These are phyloP conservation scores for Onthophagus sagittarius DNA, from an alignment of 2,888 invertebrate genomes.

Conservation along the genomic window DNA sequence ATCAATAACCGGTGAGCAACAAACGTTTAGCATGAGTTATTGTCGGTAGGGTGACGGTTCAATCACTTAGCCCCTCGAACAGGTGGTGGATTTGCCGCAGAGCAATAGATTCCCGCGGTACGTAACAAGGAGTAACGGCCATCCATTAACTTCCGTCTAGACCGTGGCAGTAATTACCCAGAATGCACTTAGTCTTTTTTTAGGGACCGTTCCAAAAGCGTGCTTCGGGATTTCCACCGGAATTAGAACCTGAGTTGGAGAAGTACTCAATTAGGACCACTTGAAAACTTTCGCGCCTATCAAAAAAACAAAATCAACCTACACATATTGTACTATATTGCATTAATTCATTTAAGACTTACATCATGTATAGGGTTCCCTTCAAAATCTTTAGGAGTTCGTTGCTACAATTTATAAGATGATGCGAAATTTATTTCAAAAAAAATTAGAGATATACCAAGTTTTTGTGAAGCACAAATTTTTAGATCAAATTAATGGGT, in stretches of 20 bases:
- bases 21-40: background rate
- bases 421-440: no score
- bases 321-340: no score
- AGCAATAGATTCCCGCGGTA: slow-evolving; percentile 3
- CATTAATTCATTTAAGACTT: no score
- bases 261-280: background rate
- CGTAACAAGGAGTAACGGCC: slow-evolving; percentile 11
- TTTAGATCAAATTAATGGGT: no score
- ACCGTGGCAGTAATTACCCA: slow-evolving; percentile 2
- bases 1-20: background rate
- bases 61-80: slow-evolving; percentile 6
- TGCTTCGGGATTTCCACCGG: background rate
- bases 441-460: no score
- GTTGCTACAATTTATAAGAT: no score
- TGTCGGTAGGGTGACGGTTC: background rate
- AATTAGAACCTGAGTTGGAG: background rate
- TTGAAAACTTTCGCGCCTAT: background rate
- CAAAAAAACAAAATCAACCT: no score
- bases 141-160: background rate
- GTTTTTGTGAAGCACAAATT: no score
- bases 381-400: no score
- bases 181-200: background rate
- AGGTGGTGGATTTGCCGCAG: slow-evolving; percentile 4
- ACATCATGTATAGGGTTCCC: no score
- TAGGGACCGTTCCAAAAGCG: background rate